Evolutionary conservation across 2,113 vertebrate species (phyloP), one percentile per base, ranked within the genome.

Genomic region (Seriola rivoliana): DNA sequence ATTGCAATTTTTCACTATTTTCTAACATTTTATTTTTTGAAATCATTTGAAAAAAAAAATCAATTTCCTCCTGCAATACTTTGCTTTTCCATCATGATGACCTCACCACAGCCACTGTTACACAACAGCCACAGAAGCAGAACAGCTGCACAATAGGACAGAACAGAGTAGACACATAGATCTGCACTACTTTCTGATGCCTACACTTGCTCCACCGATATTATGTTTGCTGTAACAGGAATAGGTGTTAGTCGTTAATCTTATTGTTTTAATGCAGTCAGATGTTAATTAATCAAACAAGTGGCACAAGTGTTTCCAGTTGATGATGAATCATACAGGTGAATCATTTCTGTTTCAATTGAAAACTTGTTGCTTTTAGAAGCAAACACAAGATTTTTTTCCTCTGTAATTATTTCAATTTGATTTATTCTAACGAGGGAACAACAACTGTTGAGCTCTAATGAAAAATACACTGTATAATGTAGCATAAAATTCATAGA

Each of bases 251-350:
- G 7, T 29, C 1, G 4, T 38, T 44, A 1, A 9, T 48, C 73
- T 19, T 21, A 14, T 34, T 54, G 0, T 52, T 63, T 54, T 75
- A 58, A 17, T 42, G 19, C 11, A 5, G 12, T 25, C 46, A 50
- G 3, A 40, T 8, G 16, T 46, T 5, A 58, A 60, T 21, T 58
- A 72, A 75, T 81, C 40, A 69, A 80, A 67, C 76, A 75, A 63
- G 62, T 48, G 58, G 40, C 50, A 76, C 17, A 79, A 81, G 82
- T 77, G 80, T 85, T 86, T 81, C 81, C 83, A 69, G 80, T 82
- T 85, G 80, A 82, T 25, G 21, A 38, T 11, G 68, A 88, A 89
- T 92, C 91, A 76, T 91, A 92, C 90, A 90, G 84, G 86, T 91
- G 79, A 55, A 57, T 42, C 11, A 65, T 82, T 80, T 75, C 40